Evolutionary conservation across 92 coral and sea anemone genomes (phyloP), one percentile per base, ranked within the genome.

Genomic region (Desmophyllum pertusum): DNA sequence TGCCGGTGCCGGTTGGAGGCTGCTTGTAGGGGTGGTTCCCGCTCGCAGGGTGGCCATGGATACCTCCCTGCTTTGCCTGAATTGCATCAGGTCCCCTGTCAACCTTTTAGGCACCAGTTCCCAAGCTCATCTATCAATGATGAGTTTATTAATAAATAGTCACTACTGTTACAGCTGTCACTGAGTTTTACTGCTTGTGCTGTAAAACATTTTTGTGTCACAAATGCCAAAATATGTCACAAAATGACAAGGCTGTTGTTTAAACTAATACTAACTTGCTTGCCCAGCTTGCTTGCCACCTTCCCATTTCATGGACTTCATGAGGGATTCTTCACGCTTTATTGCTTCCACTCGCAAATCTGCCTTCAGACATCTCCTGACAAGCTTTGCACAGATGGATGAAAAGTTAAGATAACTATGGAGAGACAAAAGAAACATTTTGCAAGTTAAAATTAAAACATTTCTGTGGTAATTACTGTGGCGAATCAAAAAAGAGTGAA

Each of bases 351-450:
- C 95, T 71, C 93, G 93, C 51, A 89, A 88, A 23, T 97, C 99
- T 35, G 99, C 97, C 81, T 97, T 97, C 46, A 97, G 86, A 73
- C 99, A 94, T 86, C 97, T 87, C 77, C 99, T 84, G 11, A 94
- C 98, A 78, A 93, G 81, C 75, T 97, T 89, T 77, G 99, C 99
- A 91, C 99, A 97, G 84, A 97, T 93, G 70, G 96, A 92, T 50
- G 99, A 97, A 80, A 89, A 97, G 57, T 91, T 95, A 43, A 97
- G 82, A 81, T 97, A 97, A 69, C 99, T 97, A 59, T 2, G 18
- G 70, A 18, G 29, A 76, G 14, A n/a, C n/a, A n/a, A 31, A 39
- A 10, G 62, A 52, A 64, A 35, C 0, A 41, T 17, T 14, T 55
- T 6, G 17, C n/a, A 15, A 23, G 72, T 66, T 66, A 3, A 37